Evolutionary conservation across 2,797 vertebrate species (phyloP), one percentile per base, ranked within the genome.

Genomic region (Tragopan temminckii): DNA sequence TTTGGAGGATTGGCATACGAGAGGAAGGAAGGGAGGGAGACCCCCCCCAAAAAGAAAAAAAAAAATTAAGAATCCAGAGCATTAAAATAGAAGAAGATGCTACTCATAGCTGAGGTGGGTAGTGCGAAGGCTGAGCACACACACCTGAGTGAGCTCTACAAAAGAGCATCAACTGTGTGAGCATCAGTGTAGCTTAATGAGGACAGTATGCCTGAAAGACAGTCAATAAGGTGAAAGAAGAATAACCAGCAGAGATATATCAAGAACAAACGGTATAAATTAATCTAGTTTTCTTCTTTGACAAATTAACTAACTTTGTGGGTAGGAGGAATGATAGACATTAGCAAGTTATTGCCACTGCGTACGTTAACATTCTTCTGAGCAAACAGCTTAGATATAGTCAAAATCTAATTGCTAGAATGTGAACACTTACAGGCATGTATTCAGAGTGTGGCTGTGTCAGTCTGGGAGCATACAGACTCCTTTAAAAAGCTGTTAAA

Each of bases 401-500:
- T 55, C 3, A 71, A 85, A 95, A 92, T 35, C 20, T 87, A 72
- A 91, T 78, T 88, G 19, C 43, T 83, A 50, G 48, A 85, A 85
- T 0, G 0, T 53, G 42, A 29, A 38, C 16, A 52, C 8, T 86
- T 86, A 66, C 69, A 69, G 55, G 5, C 9, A 27, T 43, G 1
- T 52, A 38, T 74, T 48, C 66, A 64, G 20, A 25, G 13, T 24
- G 77, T 53, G 18, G 57, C 23, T 70, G 36, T 31, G 64, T 70
- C 72, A 80, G 3, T 53, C 68, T 80, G 31, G 14, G 45, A 75
- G 8, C 7, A 6, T 53, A 64, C 12, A 78, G 25, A 62, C 43
- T 85, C 46, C 79, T 42, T 88, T 57, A 67, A 93, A 94, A 90
- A 85, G 66, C 62, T 89, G 50, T 83, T 91, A 80, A 83, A 70